A percentile compares a stretch with the other conserved stretches of the same genome.
These are phyloP conservation scores for Cryptomyrus ogoouensis DNA, from an alignment of 2,113 vertebrate species.

Conservation along the genomic window DNA sequence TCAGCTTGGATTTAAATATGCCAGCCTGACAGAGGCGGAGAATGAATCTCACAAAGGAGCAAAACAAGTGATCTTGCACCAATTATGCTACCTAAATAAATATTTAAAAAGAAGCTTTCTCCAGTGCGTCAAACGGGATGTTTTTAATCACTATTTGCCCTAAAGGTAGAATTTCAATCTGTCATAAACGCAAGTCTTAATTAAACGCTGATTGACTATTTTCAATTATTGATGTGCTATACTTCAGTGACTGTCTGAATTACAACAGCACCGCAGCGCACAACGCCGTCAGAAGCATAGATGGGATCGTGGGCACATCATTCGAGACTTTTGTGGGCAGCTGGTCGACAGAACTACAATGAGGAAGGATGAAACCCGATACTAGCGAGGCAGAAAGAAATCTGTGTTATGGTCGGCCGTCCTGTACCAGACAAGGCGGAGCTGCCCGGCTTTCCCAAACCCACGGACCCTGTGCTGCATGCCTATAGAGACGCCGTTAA, in stretches of 20 bases:
- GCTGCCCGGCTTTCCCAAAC: not conserved
- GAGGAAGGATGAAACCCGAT: not conserved
- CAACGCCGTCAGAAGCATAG: not conserved
- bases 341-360: not conserved
- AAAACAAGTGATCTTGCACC: not conserved
- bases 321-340: not conserved
- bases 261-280: not conserved
- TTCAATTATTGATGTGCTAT: not conserved
- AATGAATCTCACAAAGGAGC: not conserved
- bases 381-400: not conserved
- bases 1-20: not conserved
- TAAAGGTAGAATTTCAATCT: slow-evolving; percentile 3
- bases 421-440: not conserved
- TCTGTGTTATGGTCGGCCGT: not conserved
- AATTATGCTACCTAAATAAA: not conserved
- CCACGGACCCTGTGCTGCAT: not conserved
- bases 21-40: not conserved
- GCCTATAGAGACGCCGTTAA: not conserved
- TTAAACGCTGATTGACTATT: not conserved
- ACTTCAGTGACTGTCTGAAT: not conserved
- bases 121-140: not conserved
- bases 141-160: not conserved
- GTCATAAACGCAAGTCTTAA: not conserved
- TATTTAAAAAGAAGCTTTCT: not conserved
- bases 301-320: not conserved